Evolutionary conservation across 2,797 vertebrate species (phyloP), one percentile per base, ranked within the genome.

Genomic region (Bucorvus abyssinicus): DNA sequence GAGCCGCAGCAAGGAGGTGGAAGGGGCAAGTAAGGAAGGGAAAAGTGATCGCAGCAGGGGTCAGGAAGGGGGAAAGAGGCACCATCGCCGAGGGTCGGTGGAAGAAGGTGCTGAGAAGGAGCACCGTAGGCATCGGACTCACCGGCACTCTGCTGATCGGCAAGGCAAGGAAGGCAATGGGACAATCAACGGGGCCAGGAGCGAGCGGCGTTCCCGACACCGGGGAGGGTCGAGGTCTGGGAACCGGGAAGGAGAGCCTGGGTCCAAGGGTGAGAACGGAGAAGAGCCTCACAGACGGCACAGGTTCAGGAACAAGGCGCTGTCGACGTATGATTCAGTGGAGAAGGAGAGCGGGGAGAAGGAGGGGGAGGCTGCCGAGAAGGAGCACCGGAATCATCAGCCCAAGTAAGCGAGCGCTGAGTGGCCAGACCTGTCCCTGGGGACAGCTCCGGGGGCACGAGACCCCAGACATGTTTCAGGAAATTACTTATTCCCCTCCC

Each of bases 1-100:
- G 89, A 99, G 98, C 92, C 98, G 97, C 84, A 98, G 98, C 96
- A 99, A 98, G 95, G 98, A 99, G 65, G 97, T 98, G 2, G 97
- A 98, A 77, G 94, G 97, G 0, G 96, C 97, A 4, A 97, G 97
- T 76, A 98, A 98, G 84, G 97, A 98, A 53, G 96, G 96, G 67
- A 98, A 97, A 40, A 75, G 95, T 0, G 98, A 99, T 20, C 97
- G 98, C 2, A 98, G 84, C 94, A 97, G 95, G 38, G 97, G 98
- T 80, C 97, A 97, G 26, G 99, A 98, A 22, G 96, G 98, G 4
- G 97, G 97, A 3, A 97, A 98, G 75, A 96, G 98, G 53, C 98
- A 98, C 87, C 98, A 98, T 56, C 97, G 97, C 18, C 93, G 97
- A 2, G 97, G 98, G 15, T 98, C 98, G 0, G 97, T 98, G 45